Percentiles rank a stretch among this genome's conserved stretches.
Evolutionary conservation across 2,888 invertebrate species (phyloP).

Genomic region (Drosophila nr. medialis): DNA sequence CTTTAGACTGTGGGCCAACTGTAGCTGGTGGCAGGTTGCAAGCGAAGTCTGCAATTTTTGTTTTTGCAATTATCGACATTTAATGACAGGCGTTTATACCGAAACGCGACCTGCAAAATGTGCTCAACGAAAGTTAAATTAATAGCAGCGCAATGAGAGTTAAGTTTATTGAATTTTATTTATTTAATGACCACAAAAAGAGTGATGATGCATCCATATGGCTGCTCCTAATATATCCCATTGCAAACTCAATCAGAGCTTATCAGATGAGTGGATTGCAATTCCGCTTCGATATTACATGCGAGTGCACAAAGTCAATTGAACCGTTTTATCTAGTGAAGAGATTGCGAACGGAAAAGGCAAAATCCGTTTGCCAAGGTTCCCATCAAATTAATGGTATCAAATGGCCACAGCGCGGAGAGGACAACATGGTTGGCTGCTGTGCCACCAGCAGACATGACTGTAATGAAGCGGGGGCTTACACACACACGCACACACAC

Average conservation of each 20-base stretch:
- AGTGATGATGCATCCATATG: not conserved
- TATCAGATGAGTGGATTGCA: slow-evolving; percentile 13
- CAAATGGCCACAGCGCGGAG: slow-evolving; percentile 25
- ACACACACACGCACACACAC: slow-evolving; percentile 13
- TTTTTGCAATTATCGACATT: slow-evolving; percentile 58
- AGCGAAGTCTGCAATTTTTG: slow-evolving; percentile 2
- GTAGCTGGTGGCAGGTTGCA: slow-evolving; percentile 21
- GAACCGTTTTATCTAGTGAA: slow-evolving; percentile 48
- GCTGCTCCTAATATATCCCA: not conserved
- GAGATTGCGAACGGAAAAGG: slow-evolving; percentile 41
- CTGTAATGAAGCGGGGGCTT: slow-evolving; percentile 63
- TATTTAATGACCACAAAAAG: not conserved
- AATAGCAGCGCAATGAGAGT: not conserved
- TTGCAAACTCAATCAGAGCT: slow-evolving; percentile 9
- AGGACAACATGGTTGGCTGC: slow-evolving; percentile 29
- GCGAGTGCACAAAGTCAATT: slow-evolving; percentile 55
- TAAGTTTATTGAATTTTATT: not conserved
- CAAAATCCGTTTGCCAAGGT: slow-evolving; percentile 45
- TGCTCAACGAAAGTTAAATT: not conserved
- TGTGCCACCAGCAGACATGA: slow-evolving; percentile 58
- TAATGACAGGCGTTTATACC: slow-evolving; percentile 33
- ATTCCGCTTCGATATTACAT: slow-evolving; percentile 20
- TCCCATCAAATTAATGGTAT: slow-evolving; percentile 59
- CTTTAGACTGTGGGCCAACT: not conserved
- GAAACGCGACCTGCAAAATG: not conserved